Conservation (phyloP, 1,140 invertebrate genomes). For the Diorhabda sublineata region DNA sequence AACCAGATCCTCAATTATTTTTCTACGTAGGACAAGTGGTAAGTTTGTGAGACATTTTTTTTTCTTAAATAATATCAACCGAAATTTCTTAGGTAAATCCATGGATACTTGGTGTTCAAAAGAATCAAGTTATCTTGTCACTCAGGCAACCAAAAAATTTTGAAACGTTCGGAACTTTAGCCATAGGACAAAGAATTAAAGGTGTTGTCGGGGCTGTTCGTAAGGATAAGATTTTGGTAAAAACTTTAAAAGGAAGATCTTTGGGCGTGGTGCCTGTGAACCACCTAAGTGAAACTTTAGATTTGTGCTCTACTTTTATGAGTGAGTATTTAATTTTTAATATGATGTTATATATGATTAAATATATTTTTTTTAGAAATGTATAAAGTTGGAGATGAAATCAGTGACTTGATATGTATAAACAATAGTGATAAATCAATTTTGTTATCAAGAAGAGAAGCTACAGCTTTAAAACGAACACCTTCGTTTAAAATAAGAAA, state of each 20-base stretch:
- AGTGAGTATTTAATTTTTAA: constrained; percentile 17
- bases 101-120: constrained; percentile 17
- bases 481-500: constrained; percentile 21
- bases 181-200: constrained; percentile 43
- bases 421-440: constrained; percentile 17
- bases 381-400: constrained; percentile 35
- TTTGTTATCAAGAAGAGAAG: constrained; percentile 31
- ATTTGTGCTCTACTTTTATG: constrained; percentile 18
- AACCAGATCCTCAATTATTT: constrained; percentile 46
- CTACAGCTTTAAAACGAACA: constrained; percentile 11
- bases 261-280: constrained; percentile 45
- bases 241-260: constrained; percentile 33
- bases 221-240: constrained; percentile 46
- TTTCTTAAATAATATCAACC: neutral
- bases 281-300: constrained; percentile 37
- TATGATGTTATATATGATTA: neutral
- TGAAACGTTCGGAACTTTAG: neutral
- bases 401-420: constrained; percentile 44
- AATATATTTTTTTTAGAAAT: constrained; percentile 24
- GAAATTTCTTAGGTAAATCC: constrained; percentile 25
- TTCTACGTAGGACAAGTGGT: constrained; percentile 61
- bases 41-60: constrained; percentile 33
- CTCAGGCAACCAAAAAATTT: constrained; percentile 8
- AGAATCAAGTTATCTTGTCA: constrained; percentile 22
- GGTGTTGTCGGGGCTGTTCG: constrained; percentile 38